Evolutionary conservation across 1,140 invertebrate species (phyloP), one percentile per base, ranked within the genome.

Genomic region (Propsilocerus akamusi): DNA sequence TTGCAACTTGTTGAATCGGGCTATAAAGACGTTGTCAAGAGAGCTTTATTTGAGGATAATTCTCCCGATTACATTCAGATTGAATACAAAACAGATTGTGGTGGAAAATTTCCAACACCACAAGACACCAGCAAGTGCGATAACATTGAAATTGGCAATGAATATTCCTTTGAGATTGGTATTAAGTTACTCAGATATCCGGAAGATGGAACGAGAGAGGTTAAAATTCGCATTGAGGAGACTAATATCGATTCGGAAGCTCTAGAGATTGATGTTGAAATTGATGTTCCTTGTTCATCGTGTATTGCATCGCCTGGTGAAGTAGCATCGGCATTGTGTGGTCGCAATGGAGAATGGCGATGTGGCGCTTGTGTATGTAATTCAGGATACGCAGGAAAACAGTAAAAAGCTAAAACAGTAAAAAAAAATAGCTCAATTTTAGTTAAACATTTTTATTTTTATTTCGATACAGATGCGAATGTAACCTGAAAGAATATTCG

Each of bases 351-450:
- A 3, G 65, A 66, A 24, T 55, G 70, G 11, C 57, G 68, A 17
- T 79, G 76, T 52, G 75, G 74, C 46, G 68, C 69, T 49, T 78
- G 75, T 51, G 57, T 61, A 25, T 79, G 76, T 51, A 62, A 72
- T 51, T 59, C 65, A 49, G 72, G 71, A 58, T 78, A 75, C 22
- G 75, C 74, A 58, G 63, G 62, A 30, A 10, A 14, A 10, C n/a
- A n/a, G 23, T 25, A 49, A 41, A n/a, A 24, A n/a, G n/a, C n/a
- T n/a, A n/a, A n/a, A n/a, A n/a, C n/a, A n/a, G n/a, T n/a, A n/a
- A n/a, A n/a, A n/a, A n/a, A n/a, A n/a, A n/a, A n/a, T n/a, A n/a
- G n/a, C n/a, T n/a, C 11, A 7, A 6, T 34, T 34, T 34, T 34
- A 10, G 4, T 34, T 34, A 34, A 34, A 34, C 11, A 6, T 26